Evolutionary conservation across 2,888 invertebrate species (phyloP).

Genomic region (Mesoligia furuncula): DNA sequence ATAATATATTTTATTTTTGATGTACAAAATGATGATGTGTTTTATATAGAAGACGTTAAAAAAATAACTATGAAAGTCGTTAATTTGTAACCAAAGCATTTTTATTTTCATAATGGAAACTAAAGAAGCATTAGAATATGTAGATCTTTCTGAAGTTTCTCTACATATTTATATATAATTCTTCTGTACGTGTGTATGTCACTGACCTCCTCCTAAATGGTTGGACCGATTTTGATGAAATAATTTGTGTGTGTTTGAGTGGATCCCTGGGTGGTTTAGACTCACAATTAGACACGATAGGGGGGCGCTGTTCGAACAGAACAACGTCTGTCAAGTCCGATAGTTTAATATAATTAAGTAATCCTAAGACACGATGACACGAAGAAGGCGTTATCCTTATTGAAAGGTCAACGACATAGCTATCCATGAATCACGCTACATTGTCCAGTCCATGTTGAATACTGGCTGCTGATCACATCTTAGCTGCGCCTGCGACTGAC

Average conservation of each 20-base stretch:
- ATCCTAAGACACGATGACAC: background rate
- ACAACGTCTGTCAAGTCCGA: background rate
- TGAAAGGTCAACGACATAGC: constrained; percentile 22
- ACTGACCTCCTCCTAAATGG: background rate
- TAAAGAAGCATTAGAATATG: background rate
- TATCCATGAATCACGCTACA: constrained; percentile 59
- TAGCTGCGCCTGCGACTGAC: constrained; percentile 38
- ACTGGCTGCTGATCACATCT: constrained; percentile 37
- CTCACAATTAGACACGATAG: background rate
- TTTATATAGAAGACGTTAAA: background rate
- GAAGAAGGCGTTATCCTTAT: background rate
- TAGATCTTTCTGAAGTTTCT: background rate
- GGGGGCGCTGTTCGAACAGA: background rate
- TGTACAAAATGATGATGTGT: background rate
- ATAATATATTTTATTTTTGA: constrained; percentile 13
- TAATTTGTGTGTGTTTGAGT: background rate
- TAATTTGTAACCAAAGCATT: background rate
- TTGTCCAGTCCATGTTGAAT: constrained; percentile 46
- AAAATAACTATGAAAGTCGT: background rate
- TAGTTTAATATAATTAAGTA: background rate
- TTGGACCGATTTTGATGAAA: background rate
- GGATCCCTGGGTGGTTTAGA: background rate
- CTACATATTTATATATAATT: background rate
- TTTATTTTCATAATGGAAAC: background rate
- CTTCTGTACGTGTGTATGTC: background rate